Conservation (phyloP, 2,113 vertebrate species). For the human region GRCh38 chr14:66923501-66924000, state of each 20-base stretch:
- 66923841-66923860: conserved; percentile 26
- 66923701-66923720: neutral
- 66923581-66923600: conserved; percentile 31
- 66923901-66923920: conserved; percentile 53
- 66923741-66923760: conserved; percentile 9
- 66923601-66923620: conserved; percentile 44
- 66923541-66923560: neutral
- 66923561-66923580: neutral
- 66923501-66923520: neutral
- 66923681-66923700: conserved; percentile 6
- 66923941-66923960: conserved; percentile 38
- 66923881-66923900: conserved; percentile 30
- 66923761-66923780: neutral
- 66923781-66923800: neutral
- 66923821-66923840: conserved; percentile 31
- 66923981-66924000: conserved; percentile 72
- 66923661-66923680: neutral
- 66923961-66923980: conserved; percentile 76
- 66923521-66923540: conserved; percentile 13
- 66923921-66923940: conserved; percentile 1
- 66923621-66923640: neutral
- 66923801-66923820: neutral
- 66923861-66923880: conserved; percentile 35
- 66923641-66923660: conserved; percentile 1
- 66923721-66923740: neutral